Conservation (phyloP, 1,140 invertebrate genomes). For the Leptestheria dahalacensis region DNA sequence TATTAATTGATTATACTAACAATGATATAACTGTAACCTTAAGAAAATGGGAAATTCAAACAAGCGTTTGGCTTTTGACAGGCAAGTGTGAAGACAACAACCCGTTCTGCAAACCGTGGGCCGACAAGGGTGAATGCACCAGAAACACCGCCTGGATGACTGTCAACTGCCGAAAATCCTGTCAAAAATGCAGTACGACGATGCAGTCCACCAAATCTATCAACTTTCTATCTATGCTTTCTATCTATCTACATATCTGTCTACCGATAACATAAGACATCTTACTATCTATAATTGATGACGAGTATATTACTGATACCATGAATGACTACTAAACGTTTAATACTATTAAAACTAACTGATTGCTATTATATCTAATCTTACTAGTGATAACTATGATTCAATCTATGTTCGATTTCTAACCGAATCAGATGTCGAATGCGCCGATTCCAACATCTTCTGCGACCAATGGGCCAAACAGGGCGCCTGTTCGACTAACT, state of each 20-base stretch:
- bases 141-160: slow-evolving; percentile 25
- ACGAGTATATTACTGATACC: no score
- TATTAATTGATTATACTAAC: background rate
- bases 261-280: background rate
- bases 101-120: slow-evolving; percentile 21
- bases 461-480: slow-evolving; percentile 24
- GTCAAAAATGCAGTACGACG: slow-evolving; percentile 28
- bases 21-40: background rate
- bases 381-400: background rate
- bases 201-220: no score
- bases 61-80: background rate
- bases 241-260: background rate
- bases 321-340: background rate
- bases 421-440: slow-evolving; percentile 14
- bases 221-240: background rate
- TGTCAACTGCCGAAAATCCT: slow-evolving; percentile 27
- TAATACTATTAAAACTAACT: background rate
- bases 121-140: slow-evolving; percentile 16
- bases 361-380: background rate
- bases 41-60: background rate
- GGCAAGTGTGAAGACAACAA: slow-evolving; percentile 21
- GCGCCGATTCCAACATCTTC: slow-evolving; percentile 22
- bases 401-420: background rate
- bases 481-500: slow-evolving; percentile 24
- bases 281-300: no score